A percentile compares a stretch with the other conserved stretches of the same genome.
Conservation (phyloP, 2,113 vertebrate species). For the Hyla sarda region DNA sequence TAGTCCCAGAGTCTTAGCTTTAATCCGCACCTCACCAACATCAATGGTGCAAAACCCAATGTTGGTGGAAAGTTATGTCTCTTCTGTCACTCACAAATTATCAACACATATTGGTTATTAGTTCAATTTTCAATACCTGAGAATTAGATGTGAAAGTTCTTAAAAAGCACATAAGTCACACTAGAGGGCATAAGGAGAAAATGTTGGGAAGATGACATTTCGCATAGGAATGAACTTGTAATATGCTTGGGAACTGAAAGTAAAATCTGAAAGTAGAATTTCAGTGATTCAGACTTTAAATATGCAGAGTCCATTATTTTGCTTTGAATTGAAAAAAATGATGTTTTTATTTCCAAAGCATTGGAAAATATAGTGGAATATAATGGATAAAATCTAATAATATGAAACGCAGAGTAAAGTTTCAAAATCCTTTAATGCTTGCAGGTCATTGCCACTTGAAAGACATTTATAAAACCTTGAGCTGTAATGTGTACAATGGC, state of each 20-base stretch:
- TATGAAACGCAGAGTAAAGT: not conserved
- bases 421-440: not conserved
- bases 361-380: not conserved
- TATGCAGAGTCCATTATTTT: not conserved
- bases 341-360: not conserved
- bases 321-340: not conserved
- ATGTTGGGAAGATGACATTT: constrained; percentile 19
- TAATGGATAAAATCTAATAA: not conserved
- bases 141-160: not conserved
- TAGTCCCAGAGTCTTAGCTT: too few relatives aligned
- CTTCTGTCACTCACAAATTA: too few relatives aligned
- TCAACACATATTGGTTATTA: not conserved
- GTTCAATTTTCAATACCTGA: not conserved
- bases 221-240: constrained; percentile 2
- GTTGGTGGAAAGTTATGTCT: too few relatives aligned
- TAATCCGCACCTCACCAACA: too few relatives aligned
- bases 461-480: too few relatives aligned
- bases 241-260: constrained; percentile 7
- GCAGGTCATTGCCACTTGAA: not conserved
- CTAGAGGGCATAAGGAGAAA: constrained; percentile 45
- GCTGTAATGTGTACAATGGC: not conserved
- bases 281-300: not conserved
- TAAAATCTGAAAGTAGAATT: constrained; percentile 22
- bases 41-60: too few relatives aligned
- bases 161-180: not conserved